Conservation (phyloP, 35 echinoderm and acorn worm genomes). For the Diadema setosum region DNA sequence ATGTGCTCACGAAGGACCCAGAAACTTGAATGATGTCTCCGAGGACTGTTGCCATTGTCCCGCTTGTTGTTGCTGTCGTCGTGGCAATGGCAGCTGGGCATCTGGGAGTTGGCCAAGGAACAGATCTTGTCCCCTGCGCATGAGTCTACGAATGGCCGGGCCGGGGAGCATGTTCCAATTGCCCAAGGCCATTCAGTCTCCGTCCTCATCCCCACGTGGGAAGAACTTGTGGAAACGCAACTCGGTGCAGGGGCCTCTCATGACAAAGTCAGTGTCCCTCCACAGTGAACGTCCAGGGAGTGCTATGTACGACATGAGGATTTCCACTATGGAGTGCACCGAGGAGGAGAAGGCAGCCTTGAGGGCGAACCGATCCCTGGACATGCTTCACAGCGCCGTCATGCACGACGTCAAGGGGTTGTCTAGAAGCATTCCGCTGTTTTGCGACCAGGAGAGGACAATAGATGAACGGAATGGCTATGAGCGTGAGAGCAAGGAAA, state of each 20-base stretch:
- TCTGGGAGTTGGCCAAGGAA: conserved; percentile 95
- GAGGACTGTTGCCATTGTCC: conserved; percentile 83
- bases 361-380: not conserved
- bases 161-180: not conserved
- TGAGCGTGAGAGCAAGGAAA: not conserved
- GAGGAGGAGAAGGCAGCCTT: not conserved
- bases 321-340: not conserved
- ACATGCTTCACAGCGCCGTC: conserved; percentile 5
- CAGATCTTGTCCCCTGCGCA: conserved; percentile 75
- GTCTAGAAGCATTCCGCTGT: conserved; percentile 23
- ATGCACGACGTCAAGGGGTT: conserved; percentile 32
- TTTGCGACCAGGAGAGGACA: conserved; percentile 2
- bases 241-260: conserved; percentile 6
- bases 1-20: not conserved
- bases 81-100: conserved; percentile 22
- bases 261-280: not conserved
- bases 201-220: not conserved
- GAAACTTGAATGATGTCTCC: not conserved
- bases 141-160: conserved; percentile 50
- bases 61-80: conserved; percentile 86
- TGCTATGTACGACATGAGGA: conserved; percentile 16
- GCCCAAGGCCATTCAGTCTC: conserved; percentile 14
- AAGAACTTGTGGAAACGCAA: not conserved
- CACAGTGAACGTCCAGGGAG: not conserved
- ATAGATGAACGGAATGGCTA: not conserved